Base-by-base conservation (phyloP, 2,113 vertebrate species). In the Cephalopholis sonnerati region DNA sequence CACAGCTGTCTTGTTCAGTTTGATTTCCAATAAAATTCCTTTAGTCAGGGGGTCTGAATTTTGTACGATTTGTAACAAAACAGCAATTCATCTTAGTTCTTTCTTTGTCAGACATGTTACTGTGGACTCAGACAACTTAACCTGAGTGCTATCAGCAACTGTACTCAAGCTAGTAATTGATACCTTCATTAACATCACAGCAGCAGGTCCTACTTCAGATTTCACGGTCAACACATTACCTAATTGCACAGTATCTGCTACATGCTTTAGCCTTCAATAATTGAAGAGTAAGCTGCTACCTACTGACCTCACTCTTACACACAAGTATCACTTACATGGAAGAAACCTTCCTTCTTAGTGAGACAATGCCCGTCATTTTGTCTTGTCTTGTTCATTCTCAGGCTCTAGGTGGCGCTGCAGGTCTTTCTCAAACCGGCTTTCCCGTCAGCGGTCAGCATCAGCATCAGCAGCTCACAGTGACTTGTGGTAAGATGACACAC, bases 351-450 rank as follows among this genome's bases (percentile, higher is more conserved):
- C 18, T 13, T 29, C 18, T 16, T 5, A 18, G 5, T 16, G 15
- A 44, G 6, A 11, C 39, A 4, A 20, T 27, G 48, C 22, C 9
- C 32, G 10, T 57, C 5, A 12, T 32, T 10, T 5, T 72, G 16
- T 83, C 12, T 51, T 46, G 2, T 65, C 57, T 0, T 44, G 8
- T 44, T 44, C 11, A 9, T 46, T 41, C 8, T 29, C 13, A 93
- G 92, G 50, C 78, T 71, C 76, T 57, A 18, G 81, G 83, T 58
- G 91, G 83, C n/a, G 36, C 86, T 74, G 83, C 62, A 51, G 86
- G 27, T 27, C 29, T 83, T 22, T 51, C 81, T 74, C 83, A 77
- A 3, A n/a, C n/a, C 0, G 68, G 46, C 6, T 86, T 88, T n/a
- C 25, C 82, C n/a, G 9, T 61, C 71, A 48, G 51, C 41, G 72